phyloP scores from a whole-genome alignment of 1,140 invertebrate genomes.

The Bombus breviceps region DNA sequence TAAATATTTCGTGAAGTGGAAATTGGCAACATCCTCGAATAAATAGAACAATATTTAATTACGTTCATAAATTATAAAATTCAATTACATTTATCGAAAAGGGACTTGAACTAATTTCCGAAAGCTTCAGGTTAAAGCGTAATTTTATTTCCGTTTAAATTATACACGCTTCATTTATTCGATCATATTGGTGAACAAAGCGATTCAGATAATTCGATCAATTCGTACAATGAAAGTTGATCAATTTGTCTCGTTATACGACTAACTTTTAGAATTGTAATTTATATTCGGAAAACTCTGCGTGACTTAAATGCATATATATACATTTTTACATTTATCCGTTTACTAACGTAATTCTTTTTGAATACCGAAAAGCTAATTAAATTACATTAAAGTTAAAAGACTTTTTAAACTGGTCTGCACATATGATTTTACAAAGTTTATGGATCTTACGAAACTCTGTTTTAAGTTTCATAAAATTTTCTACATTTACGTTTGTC shows the following conservation, averaged over 20 bases:
- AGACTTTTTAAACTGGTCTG: too few relatives aligned
- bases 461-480: neutral
- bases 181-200: neutral
- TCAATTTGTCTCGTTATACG: neutral
- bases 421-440: neutral
- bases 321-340: neutral
- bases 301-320: too few relatives aligned
- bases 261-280: neutral
- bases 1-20: neutral
- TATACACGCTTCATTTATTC: neutral
- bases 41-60: neutral
- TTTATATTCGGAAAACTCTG: neutral
- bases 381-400: too few relatives aligned
- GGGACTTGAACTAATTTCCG: neutral
- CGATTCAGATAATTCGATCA: neutral
- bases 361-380: accelerated
- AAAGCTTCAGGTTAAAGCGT: neutral
- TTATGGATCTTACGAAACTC: neutral
- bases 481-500: neutral
- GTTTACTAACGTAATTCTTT: neutral
- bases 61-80: neutral
- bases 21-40: neutral
- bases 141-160: neutral
- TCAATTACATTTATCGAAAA: neutral
- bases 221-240: neutral